A percentile compares a stretch with the other conserved stretches of the same genome.
phyloP scores from a whole-genome alignment of 2,888 invertebrate genomes.

The Clistopyga incitator region DNA sequence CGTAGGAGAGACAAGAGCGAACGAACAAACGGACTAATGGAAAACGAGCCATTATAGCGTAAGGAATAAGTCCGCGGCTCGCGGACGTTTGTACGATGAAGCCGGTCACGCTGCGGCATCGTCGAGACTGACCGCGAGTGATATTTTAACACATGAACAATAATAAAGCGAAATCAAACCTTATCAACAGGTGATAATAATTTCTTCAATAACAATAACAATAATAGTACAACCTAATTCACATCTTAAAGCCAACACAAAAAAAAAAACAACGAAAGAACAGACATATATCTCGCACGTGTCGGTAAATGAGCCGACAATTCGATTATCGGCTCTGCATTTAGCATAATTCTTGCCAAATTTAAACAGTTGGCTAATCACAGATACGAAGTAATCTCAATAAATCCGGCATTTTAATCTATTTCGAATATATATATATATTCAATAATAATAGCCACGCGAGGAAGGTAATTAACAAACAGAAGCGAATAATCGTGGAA shows the following conservation, averaged over 20 bases:
- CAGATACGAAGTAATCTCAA: not conserved
- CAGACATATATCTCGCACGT: not conserved
- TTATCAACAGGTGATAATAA: not conserved
- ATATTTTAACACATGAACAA: slow-evolving; percentile 60
- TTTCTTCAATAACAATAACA: slow-evolving; percentile 5
- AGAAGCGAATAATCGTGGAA: not conserved
- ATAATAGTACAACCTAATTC: not conserved
- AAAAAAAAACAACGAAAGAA: too few relatives aligned
- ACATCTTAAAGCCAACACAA: not conserved
- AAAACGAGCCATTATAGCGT: slow-evolving; percentile 33
- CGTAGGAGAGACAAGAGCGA: slow-evolving; percentile 59
- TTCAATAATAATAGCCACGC: slow-evolving; percentile 19
- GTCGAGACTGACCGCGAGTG: slow-evolving; percentile 22
- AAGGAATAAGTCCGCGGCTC: slow-evolving; percentile 7
- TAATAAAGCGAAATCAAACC: slow-evolving; percentile 48
- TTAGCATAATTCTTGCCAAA: not conserved
- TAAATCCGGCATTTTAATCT: slow-evolving; percentile 1
- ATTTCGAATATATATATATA: slow-evolving; percentile 1
- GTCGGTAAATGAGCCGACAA: not conserved
- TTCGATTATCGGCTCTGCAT: slow-evolving; percentile 5
- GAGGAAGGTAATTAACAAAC: not conserved
- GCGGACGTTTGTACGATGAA: slow-evolving; percentile 21
- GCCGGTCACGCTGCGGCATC: slow-evolving; percentile 24
- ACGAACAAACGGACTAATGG: slow-evolving; percentile 4
- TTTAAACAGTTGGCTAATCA: slow-evolving; percentile 39